Evolutionary conservation across 2,888 invertebrate species (phyloP).

Genomic region (Omphaloscelis lunosa): DNA sequence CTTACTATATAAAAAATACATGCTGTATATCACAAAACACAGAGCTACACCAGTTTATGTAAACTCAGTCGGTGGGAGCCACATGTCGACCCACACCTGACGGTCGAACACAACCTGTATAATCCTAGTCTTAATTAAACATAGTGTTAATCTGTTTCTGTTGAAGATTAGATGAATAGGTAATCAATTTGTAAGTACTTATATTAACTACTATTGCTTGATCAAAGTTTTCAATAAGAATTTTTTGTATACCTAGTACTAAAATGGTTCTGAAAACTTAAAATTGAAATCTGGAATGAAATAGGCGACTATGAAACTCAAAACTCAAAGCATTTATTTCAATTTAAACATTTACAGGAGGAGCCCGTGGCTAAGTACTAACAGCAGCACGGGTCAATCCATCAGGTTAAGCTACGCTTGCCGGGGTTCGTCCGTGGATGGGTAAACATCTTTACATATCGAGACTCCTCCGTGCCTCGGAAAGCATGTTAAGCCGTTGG

Average conservation of each 20-base stretch:
- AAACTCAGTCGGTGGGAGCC: constrained; percentile 81
- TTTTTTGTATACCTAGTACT: background rate
- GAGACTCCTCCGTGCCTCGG: no score
- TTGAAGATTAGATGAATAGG: constrained; percentile 43
- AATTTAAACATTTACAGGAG: no score
- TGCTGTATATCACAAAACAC: constrained; percentile 69
- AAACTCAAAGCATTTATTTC: no score
- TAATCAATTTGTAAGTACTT: constrained; percentile 26
- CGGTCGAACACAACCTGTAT: constrained; percentile 72
- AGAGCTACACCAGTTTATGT: constrained; percentile 73
- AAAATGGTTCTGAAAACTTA: background rate
- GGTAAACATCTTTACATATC: no score
- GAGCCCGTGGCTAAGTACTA: no score
- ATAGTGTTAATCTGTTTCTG: constrained; percentile 64
- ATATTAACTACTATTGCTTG: no score
- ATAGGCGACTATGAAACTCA: background rate
- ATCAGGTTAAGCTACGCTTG: no score
- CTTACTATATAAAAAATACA: constrained; percentile 14
- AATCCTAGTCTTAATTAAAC: constrained; percentile 71
- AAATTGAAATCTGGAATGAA: background rate
- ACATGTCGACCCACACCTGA: constrained; percentile 80
- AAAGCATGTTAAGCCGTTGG: no score
- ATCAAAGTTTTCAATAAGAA: background rate
- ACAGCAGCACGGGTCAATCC: no score
- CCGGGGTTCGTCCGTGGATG: no score